A percentile compares a stretch with the other conserved stretches of the same genome.
phyloP scores from a whole-genome alignment of 2,113 vertebrate genomes.

The Athene cunicularia region DNA sequence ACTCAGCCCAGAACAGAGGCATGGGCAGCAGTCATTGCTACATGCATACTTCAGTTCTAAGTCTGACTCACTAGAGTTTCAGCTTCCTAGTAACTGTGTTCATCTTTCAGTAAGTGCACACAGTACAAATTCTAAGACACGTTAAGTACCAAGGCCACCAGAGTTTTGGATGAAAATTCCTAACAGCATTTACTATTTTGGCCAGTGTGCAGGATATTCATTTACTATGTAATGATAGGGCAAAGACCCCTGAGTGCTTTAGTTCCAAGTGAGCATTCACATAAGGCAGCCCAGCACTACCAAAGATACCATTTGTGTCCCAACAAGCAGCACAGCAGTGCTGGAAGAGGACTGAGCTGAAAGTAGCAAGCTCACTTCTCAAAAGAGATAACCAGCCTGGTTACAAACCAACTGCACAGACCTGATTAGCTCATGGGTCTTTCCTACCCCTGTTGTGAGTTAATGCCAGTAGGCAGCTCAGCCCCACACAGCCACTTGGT shows the following conservation, averaged over 20 bases:
- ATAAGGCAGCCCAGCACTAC: background rate
- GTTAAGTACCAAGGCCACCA: background rate
- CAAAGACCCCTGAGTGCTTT: background rate
- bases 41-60: background rate
- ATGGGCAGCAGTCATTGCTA: fast-evolving
- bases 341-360: background rate
- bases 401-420: background rate
- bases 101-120: background rate
- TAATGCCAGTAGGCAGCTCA: background rate
- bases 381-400: background rate
- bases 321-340: background rate
- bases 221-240: background rate
- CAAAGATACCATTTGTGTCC: background rate
- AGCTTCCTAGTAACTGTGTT: background rate
- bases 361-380: background rate
- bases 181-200: background rate
- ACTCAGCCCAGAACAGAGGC: background rate
- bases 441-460: no score
- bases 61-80: background rate
- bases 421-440: background rate
- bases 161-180: background rate
- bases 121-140: background rate
- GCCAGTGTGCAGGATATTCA: background rate
- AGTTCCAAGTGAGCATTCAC: background rate
- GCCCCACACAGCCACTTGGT: background rate